Base-by-base conservation (phyloP, 2,888 invertebrate genomes). In the Drosophila kambysellisi region DNA sequence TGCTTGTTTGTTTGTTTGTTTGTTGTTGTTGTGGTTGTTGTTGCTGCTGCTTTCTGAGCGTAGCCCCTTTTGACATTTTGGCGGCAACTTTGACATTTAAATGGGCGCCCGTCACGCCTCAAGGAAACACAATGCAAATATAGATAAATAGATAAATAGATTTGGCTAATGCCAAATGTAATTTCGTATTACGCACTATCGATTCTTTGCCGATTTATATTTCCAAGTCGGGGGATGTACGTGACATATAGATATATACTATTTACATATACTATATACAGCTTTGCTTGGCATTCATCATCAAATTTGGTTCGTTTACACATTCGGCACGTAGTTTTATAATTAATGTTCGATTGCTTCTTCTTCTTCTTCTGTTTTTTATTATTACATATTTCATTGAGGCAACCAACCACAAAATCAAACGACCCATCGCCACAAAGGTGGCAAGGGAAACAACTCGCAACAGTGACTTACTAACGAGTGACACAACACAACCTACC, bases 251-350 rank as follows among this genome's bases (percentile, higher is more conserved):
- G n/a, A 41, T 43, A 32, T 15, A 35, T 35, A 43, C 17, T 25
- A 29, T n/a, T n/a, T 0, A 32, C 43, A 30, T 12, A 35, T 51
- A 54, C 32, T 32, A n/a, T 67, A 32, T 33, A 20, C 15, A 46
- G 11, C 37, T n/a, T 41, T 37, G 41, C 20, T 48, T 46, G 57
- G 43, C 58, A 59, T 12, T 65, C 62, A 54, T 35, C 62, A 61
- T 43, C 51, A 15, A 52, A 25, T 68, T 64, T 58, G 39, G 15
- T 54, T 71, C 83, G 66, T 83, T 82, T 79, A 72, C 71, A 69
- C 37, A 67, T 72, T 68, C 29, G 67, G 87, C 84, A 84, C 89
- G 84, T 83, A 87, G 43, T 33, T 5, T 41, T 51, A 0, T 37
- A 53, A 53, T 30, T 66, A 46, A 72, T 62, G 20, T 17, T n/a